A percentile compares a stretch with the other conserved stretches of the same genome.
phyloP scores from a whole-genome alignment of 2,888 invertebrate genomes.

The Philonicus albiceps region DNA sequence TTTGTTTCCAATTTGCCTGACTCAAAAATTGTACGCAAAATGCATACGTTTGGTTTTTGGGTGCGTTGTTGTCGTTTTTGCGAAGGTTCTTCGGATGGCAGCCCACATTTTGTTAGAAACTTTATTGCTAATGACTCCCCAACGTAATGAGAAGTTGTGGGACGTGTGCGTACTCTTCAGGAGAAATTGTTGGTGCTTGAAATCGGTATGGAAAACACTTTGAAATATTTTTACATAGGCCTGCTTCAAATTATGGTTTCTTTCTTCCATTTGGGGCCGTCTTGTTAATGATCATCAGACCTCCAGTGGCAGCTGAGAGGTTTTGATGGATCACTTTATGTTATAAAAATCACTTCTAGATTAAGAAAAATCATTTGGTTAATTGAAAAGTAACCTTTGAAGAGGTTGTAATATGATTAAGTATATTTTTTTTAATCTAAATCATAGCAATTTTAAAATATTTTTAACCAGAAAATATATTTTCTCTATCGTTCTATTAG shows the following conservation, averaged over 20 bases:
- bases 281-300: background rate
- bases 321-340: background rate
- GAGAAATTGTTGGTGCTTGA: background rate
- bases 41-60: background rate
- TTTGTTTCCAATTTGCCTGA: constrained; percentile 20
- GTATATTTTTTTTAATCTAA: no score
- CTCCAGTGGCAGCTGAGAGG: background rate
- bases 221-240: background rate
- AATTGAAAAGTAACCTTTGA: no score
- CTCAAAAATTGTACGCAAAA: background rate
- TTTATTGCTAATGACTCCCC: background rate
- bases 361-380: background rate
- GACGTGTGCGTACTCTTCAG: background rate
- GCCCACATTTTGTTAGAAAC: background rate
- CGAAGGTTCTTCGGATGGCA: background rate
- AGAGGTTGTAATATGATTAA: background rate
- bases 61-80: background rate
- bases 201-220: background rate
- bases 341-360: background rate
- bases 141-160: background rate
- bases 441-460: no score
- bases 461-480: no score
- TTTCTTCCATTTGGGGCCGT: background rate
- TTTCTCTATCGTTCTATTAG: no score
- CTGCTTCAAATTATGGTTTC: background rate